phyloP scores from a whole-genome alignment of 2,113 vertebrate genomes.

The Sylvietta virens region DNA sequence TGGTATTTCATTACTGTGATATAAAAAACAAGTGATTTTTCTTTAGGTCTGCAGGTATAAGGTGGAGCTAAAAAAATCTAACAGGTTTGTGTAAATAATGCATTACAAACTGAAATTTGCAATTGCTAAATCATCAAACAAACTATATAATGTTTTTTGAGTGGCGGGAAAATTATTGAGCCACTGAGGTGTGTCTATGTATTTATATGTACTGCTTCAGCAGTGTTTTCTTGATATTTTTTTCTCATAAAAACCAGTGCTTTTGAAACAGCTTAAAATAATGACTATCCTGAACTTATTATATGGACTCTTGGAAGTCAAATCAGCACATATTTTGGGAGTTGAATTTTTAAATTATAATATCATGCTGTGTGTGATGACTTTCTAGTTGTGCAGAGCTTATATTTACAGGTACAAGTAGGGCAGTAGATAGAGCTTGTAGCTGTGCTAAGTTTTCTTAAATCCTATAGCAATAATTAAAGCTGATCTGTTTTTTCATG shows the following conservation, averaged over 20 bases:
- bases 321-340: not conserved
- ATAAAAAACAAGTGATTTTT: not conserved
- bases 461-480: constrained; percentile 25
- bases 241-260: not conserved
- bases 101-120: not conserved
- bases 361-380: not conserved
- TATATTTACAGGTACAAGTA: not conserved
- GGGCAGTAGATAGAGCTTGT: not conserved
- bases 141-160: not conserved
- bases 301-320: not conserved
- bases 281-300: not conserved
- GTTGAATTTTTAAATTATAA: not conserved
- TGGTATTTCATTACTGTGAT: not conserved
- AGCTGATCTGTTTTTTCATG: constrained; percentile 17
- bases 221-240: not conserved
- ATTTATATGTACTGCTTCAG: not conserved
- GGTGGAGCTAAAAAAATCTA: not conserved
- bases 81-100: not conserved
- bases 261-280: constrained; percentile 15
- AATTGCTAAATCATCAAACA: not conserved
- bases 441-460: constrained; percentile 6
- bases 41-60: not conserved
- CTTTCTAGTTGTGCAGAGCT: not conserved
- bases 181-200: not conserved
- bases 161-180: not conserved